Base-by-base conservation (phyloP, 2,797 vertebrate species). In the Rhadinocentrus ornatus region DNA sequence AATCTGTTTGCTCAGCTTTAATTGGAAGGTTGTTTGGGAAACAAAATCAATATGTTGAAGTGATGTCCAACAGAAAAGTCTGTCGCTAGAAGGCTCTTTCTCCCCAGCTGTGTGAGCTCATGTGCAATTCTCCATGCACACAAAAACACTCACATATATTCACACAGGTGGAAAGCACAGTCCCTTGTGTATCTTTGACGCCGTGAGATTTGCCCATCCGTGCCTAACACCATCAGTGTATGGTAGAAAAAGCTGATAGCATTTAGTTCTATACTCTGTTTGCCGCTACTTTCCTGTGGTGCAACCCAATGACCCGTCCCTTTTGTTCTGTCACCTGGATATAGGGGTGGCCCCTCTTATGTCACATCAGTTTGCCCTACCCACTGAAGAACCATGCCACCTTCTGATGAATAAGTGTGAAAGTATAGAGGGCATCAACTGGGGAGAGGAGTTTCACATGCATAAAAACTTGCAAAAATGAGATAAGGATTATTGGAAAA, bases 151-250 rank as follows among this genome's bases (percentile, higher is more conserved):
- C 66, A 37, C 81, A 78, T 48, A 80, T 82, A 80, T 73, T 78
- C 80, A 75, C 78, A 86, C 84, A 84, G 87, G 89, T 90, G 82
- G 76, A 87, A 89, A 87, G 77, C 24, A 35, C 6, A 9, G 76
- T 89, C 86, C 88, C 87, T 62, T 1, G 71, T 71, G 88, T 65
- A 46, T 75, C 60, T 75, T 71, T 61, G 79, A 72, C 66, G 54
- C 72, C 20, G 68, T 54, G 71, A 69, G 80, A 60, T 75, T 75
- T 84, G 66, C 50, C 83, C 89, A 88, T 84, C 89, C 67, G 50
- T 86, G 69, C 66, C 75, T 93, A 91, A 93, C 80, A 70, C 73
- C 81, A 85, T 92, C 88, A 92, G 82, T 12, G 64, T 62, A 85
- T 22, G 80, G 50, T 77, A 85, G 77, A 92, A 74, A 73, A 85